Conservation (phyloP, 2,797 vertebrate species). For the Gouania willdenowi region DNA sequence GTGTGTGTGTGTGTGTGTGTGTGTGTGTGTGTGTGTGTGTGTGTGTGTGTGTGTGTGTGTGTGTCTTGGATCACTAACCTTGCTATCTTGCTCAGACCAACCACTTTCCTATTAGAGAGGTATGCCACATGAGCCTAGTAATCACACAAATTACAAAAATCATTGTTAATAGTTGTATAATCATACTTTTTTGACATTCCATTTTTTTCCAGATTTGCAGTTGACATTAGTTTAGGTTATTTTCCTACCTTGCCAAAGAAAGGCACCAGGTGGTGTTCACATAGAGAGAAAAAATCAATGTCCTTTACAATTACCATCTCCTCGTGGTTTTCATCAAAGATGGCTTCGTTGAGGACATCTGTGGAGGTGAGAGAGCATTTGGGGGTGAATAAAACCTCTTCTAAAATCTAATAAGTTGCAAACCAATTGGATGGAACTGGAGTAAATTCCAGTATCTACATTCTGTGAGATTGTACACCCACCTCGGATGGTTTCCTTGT, state of each 20-base stretch:
- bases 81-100: slow-evolving; percentile 70
- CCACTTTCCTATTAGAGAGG: slow-evolving; percentile 72
- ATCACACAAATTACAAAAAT: background rate
- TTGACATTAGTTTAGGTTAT: too few species aligned
- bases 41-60: background rate
- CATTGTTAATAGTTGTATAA: too few species aligned
- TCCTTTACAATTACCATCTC: slow-evolving; percentile 76
- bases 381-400: too few species aligned
- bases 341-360: slow-evolving; percentile 71
- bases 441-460: too few species aligned
- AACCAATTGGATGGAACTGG: too few species aligned
- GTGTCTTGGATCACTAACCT: slow-evolving; percentile 40
- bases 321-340: slow-evolving; percentile 75
- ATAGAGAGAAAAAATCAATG: slow-evolving; percentile 74
- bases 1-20: background rate
- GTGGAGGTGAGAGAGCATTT: too few species aligned
- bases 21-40: background rate
- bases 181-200: too few species aligned
- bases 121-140: slow-evolving; percentile 72
- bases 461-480: slow-evolving; percentile 1
- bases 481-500: slow-evolving; percentile 68
- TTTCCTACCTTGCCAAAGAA: slow-evolving; percentile 75
- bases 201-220: too few species aligned
- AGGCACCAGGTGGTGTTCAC: slow-evolving; percentile 73
- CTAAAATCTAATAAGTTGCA: too few species aligned